These are phyloP conservation scores for Girardinichthys multiradiatus DNA, from an alignment of 2,113 vertebrate species.

Conservation along the genomic window DNA sequence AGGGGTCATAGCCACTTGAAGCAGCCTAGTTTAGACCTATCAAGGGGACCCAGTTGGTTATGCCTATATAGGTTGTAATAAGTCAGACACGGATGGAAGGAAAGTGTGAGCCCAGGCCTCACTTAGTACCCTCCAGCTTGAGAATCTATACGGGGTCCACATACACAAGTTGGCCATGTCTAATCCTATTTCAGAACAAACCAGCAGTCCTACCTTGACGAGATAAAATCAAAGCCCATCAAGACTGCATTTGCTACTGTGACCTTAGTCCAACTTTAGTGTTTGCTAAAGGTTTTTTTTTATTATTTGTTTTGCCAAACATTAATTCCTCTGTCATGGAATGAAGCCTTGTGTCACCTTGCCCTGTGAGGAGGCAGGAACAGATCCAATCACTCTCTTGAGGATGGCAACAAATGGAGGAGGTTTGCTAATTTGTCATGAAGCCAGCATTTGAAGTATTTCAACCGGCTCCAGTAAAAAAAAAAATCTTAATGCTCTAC, in stretches of 20 bases:
- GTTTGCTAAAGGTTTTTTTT: neutral
- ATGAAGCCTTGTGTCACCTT: conserved; percentile 38
- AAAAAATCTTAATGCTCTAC: conserved; percentile 10
- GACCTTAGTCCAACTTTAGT: neutral
- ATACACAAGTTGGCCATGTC: neutral
- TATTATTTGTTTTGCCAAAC: neutral
- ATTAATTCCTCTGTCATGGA: neutral
- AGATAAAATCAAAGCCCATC: neutral
- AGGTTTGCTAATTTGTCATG: conserved; percentile 43
- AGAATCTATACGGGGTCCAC: neutral
- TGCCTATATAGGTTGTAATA: no score
- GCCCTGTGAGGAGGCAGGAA: conserved; percentile 17
- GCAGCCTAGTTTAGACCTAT: no score
- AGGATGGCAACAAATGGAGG: conserved; percentile 16
- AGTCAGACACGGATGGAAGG: no score
- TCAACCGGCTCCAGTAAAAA: conserved; percentile 36
- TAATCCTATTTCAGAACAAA: neutral
- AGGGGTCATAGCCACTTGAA: no score
- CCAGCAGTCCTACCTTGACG: neutral
- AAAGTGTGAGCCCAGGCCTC: no score
- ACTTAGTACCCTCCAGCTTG: no score
- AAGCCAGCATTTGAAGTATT: conserved; percentile 46
- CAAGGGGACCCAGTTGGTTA: no score
- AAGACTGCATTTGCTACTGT: neutral
- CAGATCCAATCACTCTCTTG: conserved; percentile 24